Evolutionary conservation across 2,113 vertebrate genomes (phyloP).

Genomic region (Oryzias melastigma): DNA sequence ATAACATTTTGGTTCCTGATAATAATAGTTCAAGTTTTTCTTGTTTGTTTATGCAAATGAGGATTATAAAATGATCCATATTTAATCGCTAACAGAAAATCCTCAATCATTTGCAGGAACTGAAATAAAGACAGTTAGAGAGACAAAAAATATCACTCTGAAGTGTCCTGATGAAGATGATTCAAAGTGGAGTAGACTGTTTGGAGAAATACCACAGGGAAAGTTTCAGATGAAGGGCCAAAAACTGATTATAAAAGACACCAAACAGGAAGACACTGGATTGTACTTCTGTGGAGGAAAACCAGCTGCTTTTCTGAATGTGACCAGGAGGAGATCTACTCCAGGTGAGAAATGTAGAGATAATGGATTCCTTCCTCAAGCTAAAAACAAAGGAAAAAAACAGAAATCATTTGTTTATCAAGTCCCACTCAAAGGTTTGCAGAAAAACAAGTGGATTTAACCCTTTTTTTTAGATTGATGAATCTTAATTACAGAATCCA

Average conservation of each 20-base stretch:
- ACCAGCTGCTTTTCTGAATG: constrained; percentile 8
- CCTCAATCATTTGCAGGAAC: neutral
- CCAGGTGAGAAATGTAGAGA: neutral
- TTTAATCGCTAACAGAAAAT: no score
- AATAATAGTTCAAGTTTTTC: no score
- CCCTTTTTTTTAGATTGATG: no score
- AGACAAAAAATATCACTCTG: neutral
- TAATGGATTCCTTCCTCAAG: no score
- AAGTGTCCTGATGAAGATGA: neutral
- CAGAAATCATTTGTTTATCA: no score
- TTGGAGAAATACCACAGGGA: neutral
- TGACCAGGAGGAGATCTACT: neutral
- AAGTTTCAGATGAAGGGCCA: rapidly evolving
- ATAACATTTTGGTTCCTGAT: no score
- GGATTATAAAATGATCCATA: no score
- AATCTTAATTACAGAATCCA: no score
- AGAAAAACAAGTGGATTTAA: no score
- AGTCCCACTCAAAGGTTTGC: no score
- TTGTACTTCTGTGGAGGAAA: constrained; percentile 15
- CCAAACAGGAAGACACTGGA: constrained; percentile 2
- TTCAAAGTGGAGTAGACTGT: constrained; percentile 2
- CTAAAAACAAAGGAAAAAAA: no score
- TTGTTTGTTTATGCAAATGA: no score
- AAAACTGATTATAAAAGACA: neutral
- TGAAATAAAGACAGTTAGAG: neutral